Percentiles rank a stretch among this genome's conserved stretches.
These are phyloP conservation scores for Ridgeia piscesae DNA, from an alignment of 1,140 invertebrate genomes.

Conservation along the genomic window DNA sequence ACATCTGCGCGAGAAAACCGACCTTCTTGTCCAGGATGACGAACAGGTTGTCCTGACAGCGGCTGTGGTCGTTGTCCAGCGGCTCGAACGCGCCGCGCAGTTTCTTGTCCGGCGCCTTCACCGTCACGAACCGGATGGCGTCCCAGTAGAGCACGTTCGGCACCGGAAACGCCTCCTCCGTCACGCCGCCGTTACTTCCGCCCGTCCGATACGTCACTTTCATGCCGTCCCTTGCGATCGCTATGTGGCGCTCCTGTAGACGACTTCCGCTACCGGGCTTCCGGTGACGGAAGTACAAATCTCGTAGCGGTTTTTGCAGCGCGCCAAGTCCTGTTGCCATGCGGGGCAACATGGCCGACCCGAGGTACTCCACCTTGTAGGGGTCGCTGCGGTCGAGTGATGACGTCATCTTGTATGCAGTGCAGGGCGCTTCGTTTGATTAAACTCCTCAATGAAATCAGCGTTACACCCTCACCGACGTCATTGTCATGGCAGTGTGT, in stretches of 20 bases:
- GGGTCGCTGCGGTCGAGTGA: slow-evolving; percentile 13
- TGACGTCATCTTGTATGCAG: not conserved
- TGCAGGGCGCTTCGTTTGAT: no score
- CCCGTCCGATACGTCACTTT: not conserved
- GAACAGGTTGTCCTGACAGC: slow-evolving; percentile 19
- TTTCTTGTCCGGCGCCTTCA: slow-evolving; percentile 10
- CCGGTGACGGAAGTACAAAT: slow-evolving; percentile 20
- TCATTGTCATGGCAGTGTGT: not conserved
- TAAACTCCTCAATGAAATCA: not conserved
- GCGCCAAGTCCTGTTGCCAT: slow-evolving; percentile 13
- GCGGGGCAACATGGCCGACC: not conserved
- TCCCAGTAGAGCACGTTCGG: slow-evolving; percentile 16
- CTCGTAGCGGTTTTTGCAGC: slow-evolving; percentile 20
- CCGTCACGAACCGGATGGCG: slow-evolving; percentile 14
- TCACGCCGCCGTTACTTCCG: not conserved
- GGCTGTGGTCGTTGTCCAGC: slow-evolving; percentile 22
- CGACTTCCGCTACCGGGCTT: not conserved
- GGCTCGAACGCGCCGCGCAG: slow-evolving; percentile 18
- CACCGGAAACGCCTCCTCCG: not conserved
- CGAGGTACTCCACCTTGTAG: slow-evolving; percentile 15
- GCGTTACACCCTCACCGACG: not conserved
- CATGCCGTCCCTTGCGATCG: not conserved
- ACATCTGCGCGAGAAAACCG: not conserved
- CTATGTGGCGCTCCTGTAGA: slow-evolving; percentile 16
- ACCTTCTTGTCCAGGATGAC: slow-evolving; percentile 10